Percentiles rank a stretch among this genome's conserved stretches.
These are phyloP conservation scores for Pterois miles DNA, from an alignment of 2,797 vertebrate genomes.

Conservation along the genomic window DNA sequence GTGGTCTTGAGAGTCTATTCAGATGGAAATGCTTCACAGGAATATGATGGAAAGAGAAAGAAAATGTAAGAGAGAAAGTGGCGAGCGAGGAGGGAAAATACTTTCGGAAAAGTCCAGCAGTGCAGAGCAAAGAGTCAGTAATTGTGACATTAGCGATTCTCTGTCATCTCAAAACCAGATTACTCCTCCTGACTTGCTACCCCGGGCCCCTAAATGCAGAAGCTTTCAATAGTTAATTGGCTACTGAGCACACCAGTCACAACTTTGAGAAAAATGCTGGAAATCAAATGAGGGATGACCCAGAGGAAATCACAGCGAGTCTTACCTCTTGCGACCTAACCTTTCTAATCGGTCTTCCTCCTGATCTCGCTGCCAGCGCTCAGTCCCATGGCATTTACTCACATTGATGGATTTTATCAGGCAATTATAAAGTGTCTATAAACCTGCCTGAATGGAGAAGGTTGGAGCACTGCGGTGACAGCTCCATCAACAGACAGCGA, in stretches of 20 bases:
- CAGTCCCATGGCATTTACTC: constrained; percentile 47
- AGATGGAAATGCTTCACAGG: constrained; percentile 9
- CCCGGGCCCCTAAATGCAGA: constrained; percentile 12
- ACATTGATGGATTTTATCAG: constrained; percentile 50
- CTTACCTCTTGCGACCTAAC: constrained; percentile 22
- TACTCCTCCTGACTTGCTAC: constrained; percentile 11
- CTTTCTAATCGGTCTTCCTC: constrained; percentile 31
- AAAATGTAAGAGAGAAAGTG: not conserved
- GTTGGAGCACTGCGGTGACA: constrained; percentile 42
- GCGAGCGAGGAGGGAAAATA: not conserved
- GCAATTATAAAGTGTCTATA: constrained; percentile 51
- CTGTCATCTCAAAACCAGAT: constrained; percentile 49
- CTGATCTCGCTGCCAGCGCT: constrained; percentile 26
- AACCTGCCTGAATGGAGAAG: constrained; percentile 48
- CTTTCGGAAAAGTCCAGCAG: constrained; percentile 3
- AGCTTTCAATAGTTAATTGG: constrained; percentile 52
- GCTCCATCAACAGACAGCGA: constrained; percentile 62
- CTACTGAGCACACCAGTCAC: constrained; percentile 39
- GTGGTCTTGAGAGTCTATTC: constrained; percentile 17
- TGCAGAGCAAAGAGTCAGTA: constrained; percentile 13
- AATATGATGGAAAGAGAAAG: not conserved
- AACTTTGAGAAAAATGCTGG: constrained; percentile 24
- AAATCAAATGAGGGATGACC: constrained; percentile 31
- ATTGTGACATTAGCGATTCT: constrained; percentile 29
- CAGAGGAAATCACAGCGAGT: constrained; percentile 49